A percentile compares a stretch with the other conserved stretches of the same genome.
Conservation (phyloP, 2,797 vertebrate species). For the Octomys mimax region DNA sequence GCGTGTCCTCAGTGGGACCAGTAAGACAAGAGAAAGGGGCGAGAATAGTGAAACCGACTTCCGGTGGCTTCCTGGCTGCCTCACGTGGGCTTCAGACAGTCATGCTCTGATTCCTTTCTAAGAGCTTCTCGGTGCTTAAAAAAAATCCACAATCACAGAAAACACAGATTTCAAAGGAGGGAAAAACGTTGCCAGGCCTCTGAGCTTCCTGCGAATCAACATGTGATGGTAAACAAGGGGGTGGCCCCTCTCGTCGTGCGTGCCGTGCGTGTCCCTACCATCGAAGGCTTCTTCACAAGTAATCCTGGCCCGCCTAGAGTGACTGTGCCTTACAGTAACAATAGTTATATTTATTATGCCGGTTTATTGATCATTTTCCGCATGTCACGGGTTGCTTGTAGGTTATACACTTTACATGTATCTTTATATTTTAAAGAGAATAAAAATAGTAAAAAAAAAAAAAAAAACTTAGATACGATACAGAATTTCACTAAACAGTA, state of each 20-base stretch:
- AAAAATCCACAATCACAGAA: conserved; percentile 32
- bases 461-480: no score
- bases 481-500: no score
- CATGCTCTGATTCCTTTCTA: neutral
- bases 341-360: no score
- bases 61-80: neutral
- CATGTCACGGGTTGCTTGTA: no score
- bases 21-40: neutral
- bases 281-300: no score
- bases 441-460: no score
- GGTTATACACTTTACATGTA: no score
- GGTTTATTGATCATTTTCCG: no score
- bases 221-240: neutral
- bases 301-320: neutral
- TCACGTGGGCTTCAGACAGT: neutral
- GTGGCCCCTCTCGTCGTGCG: neutral
- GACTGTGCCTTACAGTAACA: neutral
- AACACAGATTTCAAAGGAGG: conserved; percentile 26
- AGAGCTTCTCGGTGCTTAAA: neutral
- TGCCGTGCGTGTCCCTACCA: neutral
- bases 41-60: neutral
- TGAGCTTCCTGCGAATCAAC: neutral
- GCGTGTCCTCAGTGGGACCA: neutral
- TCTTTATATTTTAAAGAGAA: no score
- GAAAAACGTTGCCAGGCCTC: neutral